Conservation (phyloP, 2,113 vertebrate genomes). For the Meriones unguiculatus region DNA sequence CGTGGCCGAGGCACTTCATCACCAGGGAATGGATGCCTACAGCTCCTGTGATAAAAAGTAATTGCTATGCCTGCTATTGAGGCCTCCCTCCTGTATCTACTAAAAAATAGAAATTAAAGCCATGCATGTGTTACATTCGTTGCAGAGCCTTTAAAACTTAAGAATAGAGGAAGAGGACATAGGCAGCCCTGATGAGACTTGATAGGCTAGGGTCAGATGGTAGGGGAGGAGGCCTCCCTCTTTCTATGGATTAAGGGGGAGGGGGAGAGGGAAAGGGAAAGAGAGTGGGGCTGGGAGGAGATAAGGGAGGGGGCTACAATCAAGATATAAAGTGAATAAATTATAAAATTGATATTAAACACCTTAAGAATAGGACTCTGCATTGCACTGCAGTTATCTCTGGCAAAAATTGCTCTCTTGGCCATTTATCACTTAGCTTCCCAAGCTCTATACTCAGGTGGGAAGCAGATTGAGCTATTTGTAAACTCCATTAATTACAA, state of each 20-base stretch:
- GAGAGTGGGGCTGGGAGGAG: no score
- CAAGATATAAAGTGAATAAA: no score
- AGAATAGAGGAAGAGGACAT: background rate
- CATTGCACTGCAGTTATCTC: slow-evolving; percentile 58
- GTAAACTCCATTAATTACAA: slow-evolving; percentile 78
- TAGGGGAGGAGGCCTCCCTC: no score
- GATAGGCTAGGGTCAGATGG: no score
- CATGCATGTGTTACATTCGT: slow-evolving; percentile 45
- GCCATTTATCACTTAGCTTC: slow-evolving; percentile 70
- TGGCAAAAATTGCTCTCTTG: slow-evolving; percentile 59
- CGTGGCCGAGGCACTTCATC: slow-evolving; percentile 59
- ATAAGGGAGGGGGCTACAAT: no score
- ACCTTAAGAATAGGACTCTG: slow-evolving; percentile 24
- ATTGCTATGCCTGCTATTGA: slow-evolving; percentile 21
- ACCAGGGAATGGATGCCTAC: slow-evolving; percentile 37
- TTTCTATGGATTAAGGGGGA: no score
- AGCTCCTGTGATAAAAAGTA: slow-evolving; percentile 51
- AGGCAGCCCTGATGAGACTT: no score
- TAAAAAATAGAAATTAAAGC: slow-evolving; percentile 41
- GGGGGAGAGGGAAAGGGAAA: no score
- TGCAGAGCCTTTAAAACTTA: slow-evolving; percentile 35
- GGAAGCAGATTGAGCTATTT: slow-evolving; percentile 64
- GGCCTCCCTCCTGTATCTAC: background rate
- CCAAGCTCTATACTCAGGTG: slow-evolving; percentile 61
- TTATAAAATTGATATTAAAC: background rate